Base-by-base conservation (phyloP, 2,888 invertebrate genomes). In the Anthophora plumipes region DNA sequence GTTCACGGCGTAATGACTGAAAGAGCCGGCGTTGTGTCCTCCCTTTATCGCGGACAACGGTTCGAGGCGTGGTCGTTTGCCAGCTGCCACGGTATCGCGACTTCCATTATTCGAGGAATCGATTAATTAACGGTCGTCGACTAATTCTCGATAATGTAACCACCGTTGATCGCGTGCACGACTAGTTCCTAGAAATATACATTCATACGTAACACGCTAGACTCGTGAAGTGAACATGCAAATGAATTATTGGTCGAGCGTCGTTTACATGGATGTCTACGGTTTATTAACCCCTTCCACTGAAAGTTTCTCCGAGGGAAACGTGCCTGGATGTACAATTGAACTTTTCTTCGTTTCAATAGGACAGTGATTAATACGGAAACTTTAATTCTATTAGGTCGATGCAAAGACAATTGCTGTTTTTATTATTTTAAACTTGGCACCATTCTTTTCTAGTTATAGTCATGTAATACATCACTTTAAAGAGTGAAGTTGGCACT, bases 91-190 rank as follows among this genome's bases (percentile, higher is more conserved):
- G n/a, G 31, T 66, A 63, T 70, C 57, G 54, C 60, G 73, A 71
- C 72, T 48, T 63, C 59, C 78, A 68, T 86, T 87, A 82, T 77
- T 71, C 74, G 71, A n/a, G 9, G 57, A 67, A 66, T 71, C 82
- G 85, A 85, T 84, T 85, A 87, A 87, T 85, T 82, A 87, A 85
- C 84, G 81, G 74, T 60, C 63, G n/a, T 46, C 52, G 66, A 59
- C 72, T 81, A 79, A 83, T 73, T 79, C 57, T 71, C 70, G 85
- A 68, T 68, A 73, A 85, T 57, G 46, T 7, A 68, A 77, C 72
- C 52, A 20, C 25, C 54, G 75, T 60, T 72, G 55, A 11, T 66
- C 66, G 70, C 9, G 57, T 17, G 67, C 72, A 71, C 59, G 68
- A n/a, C 22, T 41, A 31, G 22, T 77, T 69, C 52, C 54, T 54